Base-by-base conservation (phyloP, 2,797 vertebrate genomes). In the Onychomys arenicola region DNA sequence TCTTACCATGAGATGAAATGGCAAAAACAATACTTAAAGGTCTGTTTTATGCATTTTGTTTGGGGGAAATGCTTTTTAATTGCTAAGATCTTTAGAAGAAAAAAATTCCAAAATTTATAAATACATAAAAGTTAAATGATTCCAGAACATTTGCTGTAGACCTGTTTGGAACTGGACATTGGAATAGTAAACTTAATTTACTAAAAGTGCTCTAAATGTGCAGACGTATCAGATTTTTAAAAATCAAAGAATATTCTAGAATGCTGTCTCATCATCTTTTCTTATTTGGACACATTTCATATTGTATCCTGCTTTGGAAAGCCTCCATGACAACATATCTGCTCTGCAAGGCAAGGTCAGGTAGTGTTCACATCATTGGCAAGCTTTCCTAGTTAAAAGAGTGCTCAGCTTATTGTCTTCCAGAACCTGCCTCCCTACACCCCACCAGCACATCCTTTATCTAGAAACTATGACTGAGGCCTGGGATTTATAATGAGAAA, bases 281-380 rank as follows among this genome's bases (percentile, higher is more conserved):
- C 82, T n/a, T 57, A 43, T 61, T 87, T 93, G 65, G 65, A 89
- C n/a, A 32, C 92, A 21, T 23, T 11, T 71, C 63, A 0, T 67
- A 16, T 59, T 85, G 29, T 80, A 67, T 88, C 83, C 96, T 94
- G 87, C 91, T 97, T 95, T 95, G 82, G 93, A 94, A 95, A 81
- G 14, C 63, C 49, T 91, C 92, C 83, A 57, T 61, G 88, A 67
- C 84, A 75, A 8, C 86, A 73, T 9, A 63, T 55, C 19, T 21
- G 78, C 12, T 77, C 55, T 63, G 37, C 23, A 78, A 55, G 49
- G 59, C 89, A 63, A 21, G 55, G 63, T 67, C 37, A 86, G 69
- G 78, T 71, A 69, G 40, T 86, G 21, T 95, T 90, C 63, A 52
- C 46, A 71, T 19, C 37, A 49, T 9, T 65, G 49, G 81, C 89